Conservation (phyloP, 2,888 invertebrate genomes). For the Helleia helle region DNA sequence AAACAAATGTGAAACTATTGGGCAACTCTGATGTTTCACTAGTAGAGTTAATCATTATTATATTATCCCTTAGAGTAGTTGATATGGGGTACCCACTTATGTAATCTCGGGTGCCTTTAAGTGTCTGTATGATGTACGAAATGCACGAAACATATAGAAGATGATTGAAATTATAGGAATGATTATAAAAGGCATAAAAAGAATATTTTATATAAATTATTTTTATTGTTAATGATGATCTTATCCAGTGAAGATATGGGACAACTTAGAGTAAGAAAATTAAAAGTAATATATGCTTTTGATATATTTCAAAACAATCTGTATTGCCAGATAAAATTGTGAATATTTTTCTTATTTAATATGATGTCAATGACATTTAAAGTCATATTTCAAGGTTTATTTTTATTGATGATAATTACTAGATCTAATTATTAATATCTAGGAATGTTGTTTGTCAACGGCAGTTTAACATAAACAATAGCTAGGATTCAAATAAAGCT, state of each 20-base stretch:
- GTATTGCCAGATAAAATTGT: constrained; percentile 75
- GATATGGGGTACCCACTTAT: constrained; percentile 69
- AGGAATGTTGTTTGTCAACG: constrained; percentile 44
- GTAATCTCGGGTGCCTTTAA: constrained; percentile 72
- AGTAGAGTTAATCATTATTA: constrained; percentile 65
- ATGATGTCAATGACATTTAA: constrained; percentile 68
- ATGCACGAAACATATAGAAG: constrained; percentile 93
- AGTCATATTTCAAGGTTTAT: constrained; percentile 62
- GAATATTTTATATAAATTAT: constrained; percentile 65
- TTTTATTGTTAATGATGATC: constrained; percentile 61
- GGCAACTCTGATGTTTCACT: constrained; percentile 42
- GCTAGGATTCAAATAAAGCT: constrained; percentile 40
- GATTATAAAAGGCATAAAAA: constrained; percentile 44
- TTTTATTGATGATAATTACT: constrained; percentile 60
- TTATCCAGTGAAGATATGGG: constrained; percentile 62
- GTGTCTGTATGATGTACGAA: constrained; percentile 88
- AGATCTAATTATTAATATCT: constrained; percentile 65
- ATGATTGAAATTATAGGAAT: constrained; percentile 68
- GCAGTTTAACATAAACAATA: constrained; percentile 41
- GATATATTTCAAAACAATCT: constrained; percentile 65
- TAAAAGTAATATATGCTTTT: too few relatives aligned
- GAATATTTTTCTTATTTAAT: constrained; percentile 70
- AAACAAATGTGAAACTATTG: constrained; percentile 42
- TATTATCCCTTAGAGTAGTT: constrained; percentile 68
- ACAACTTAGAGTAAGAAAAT: constrained; percentile 67